Percentiles rank a stretch among this genome's conserved stretches.
phyloP scores from a whole-genome alignment of 2,113 vertebrate species.

The Reinhardtius hippoglossoides region DNA sequence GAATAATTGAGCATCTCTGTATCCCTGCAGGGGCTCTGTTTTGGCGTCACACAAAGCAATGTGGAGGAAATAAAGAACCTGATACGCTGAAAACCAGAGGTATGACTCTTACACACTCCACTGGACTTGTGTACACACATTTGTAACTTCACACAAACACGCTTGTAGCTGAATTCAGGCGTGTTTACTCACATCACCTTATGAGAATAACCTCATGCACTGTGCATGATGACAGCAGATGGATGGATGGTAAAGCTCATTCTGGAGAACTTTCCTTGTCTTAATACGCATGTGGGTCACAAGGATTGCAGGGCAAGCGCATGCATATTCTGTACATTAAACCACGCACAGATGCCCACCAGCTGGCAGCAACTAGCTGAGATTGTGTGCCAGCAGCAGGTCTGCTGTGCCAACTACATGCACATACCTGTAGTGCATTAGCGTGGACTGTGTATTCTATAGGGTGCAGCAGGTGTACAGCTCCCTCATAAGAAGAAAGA shows the following conservation, averaged over 20 bases:
- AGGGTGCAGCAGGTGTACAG: not conserved
- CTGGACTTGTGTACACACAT: not conserved
- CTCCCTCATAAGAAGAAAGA: not conserved
- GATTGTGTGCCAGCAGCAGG: conserved; percentile 18
- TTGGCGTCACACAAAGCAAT: conserved; percentile 69
- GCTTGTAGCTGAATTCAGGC: not conserved
- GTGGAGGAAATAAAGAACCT: conserved; percentile 78
- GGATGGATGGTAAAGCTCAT: conserved; percentile 1
- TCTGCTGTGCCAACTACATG: conserved; percentile 27
- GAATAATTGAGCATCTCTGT: conserved; percentile 73
- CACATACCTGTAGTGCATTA: conserved; percentile 25
- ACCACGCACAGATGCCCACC: not conserved
- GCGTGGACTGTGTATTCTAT: not conserved
- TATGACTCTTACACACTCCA: conserved; percentile 45
- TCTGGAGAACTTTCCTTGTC: conserved; percentile 1
- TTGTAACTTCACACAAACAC: conserved; percentile 17
- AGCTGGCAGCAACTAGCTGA: conserved; percentile 16
- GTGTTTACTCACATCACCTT: not conserved
- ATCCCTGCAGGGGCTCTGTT: conserved; percentile 73
- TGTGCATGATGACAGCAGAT: conserved; percentile 6
- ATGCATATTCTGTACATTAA: not conserved
- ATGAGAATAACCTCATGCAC: not conserved
- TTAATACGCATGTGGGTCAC: conserved; percentile 9
- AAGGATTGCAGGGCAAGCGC: not conserved
- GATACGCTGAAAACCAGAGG: conserved; percentile 72